Base-by-base conservation (phyloP, 2,797 vertebrate genomes). In the Phalanger gymnotis region DNA sequence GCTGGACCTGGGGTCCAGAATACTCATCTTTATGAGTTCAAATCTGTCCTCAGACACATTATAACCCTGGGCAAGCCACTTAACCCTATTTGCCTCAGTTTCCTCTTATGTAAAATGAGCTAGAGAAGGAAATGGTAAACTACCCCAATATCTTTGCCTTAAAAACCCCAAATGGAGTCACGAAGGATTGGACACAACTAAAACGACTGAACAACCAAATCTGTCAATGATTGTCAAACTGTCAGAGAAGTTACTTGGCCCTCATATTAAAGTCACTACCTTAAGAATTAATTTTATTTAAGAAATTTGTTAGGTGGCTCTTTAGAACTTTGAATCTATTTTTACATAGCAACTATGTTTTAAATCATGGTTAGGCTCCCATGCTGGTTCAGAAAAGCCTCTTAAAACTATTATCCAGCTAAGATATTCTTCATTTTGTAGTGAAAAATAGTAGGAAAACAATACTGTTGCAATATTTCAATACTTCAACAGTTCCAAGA, bases 281-380 rank as follows among this genome's bases (percentile, higher is more conserved):
- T 73, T 73, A n/a, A 73, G 34, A 73, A 19, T 40, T 73, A 6
- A 40, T 73, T 51, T 94, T 93, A 87, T 92, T 92, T 96, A 51
- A 53, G n/a, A 51, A 51, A 90, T 96, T 92, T 91, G 54, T 94
- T 90, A 61, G 58, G 58, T 66, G 58, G 9, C 31, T 66, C 6
- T 73, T 94, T 95, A 95, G 90, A n/a, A 54, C 66, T 95, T 90
- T 47, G 94, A 93, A 93, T 94, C 55, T 31, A 28, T 92, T 95
- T 97, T 96, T 54, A 16, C 87, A 0, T 53, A 34, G 55, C 93
- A 94, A 90, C 3, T 56, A 5, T 57, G 11, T 91, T 89, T 81
- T 91, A 96, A 91, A 31, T 96, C 53, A 90, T 96, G 28, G 52
- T 53, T 94, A 14, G 25, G 1, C 34, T 66, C 10, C 9, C 40